These are phyloP conservation scores for Mustela lutreola DNA, from an alignment of 2,113 vertebrate genomes.

Conservation along the genomic window DNA sequence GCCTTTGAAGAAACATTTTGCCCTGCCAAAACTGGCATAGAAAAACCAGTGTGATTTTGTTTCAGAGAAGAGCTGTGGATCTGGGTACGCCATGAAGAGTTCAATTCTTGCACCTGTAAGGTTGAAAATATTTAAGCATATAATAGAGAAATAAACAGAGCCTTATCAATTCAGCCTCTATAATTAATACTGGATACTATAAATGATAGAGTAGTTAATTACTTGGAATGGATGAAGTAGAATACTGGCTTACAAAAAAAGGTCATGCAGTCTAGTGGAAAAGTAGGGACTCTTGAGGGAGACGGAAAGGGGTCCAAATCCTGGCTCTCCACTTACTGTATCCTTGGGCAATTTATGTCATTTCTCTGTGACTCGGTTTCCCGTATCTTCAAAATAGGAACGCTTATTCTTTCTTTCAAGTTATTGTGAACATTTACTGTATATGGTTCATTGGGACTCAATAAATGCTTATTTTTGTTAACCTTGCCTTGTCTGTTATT, in stretches of 20 bases:
- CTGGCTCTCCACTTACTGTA: background rate
- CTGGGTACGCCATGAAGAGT: background rate
- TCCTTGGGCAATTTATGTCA: background rate
- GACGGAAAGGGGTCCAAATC: background rate
- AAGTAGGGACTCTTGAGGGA: background rate
- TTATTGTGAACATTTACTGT: background rate
- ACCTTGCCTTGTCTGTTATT: slow-evolving; percentile 37
- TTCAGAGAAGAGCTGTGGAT: background rate
- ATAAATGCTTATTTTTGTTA: background rate
- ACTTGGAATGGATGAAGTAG: background rate
- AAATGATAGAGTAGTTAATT: background rate
- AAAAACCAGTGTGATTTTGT: slow-evolving; percentile 40
- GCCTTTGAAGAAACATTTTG: slow-evolving; percentile 14
- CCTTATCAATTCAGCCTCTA: background rate
- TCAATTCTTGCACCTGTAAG: background rate
- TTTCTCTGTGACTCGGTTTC: slow-evolving; percentile 10
- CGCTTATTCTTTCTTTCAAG: slow-evolving; percentile 26
- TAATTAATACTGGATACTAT: background rate
- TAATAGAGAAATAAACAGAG: background rate
- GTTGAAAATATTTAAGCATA: slow-evolving; percentile 2
- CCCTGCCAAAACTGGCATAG: background rate
- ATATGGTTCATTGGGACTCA: background rate
- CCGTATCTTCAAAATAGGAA: background rate
- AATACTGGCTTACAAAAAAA: background rate
- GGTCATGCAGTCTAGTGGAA: background rate